phyloP scores from a whole-genome alignment of 2,113 vertebrate species.

The Caloenas nicobarica region DNA sequence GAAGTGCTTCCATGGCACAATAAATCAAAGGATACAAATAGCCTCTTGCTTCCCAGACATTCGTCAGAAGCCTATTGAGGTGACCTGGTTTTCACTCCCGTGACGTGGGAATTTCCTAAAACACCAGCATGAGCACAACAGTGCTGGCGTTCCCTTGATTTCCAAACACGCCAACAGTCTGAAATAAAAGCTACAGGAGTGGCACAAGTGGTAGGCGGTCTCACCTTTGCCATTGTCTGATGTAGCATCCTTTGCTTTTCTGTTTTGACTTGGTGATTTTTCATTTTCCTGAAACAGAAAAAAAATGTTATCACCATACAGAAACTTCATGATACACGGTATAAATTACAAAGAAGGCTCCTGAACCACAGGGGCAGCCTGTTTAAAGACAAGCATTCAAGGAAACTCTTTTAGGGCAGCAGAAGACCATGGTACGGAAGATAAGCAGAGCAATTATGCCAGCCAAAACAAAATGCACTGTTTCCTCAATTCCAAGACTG shows the following conservation, averaged over 20 bases:
- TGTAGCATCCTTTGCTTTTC: constrained; percentile 97
- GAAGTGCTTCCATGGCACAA: background rate
- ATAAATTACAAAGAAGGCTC: background rate
- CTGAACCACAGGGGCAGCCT: background rate
- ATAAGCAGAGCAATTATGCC: background rate
- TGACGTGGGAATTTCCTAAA: background rate
- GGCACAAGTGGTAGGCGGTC: background rate
- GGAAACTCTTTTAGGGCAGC: background rate
- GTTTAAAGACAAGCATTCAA: background rate
- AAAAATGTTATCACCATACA: background rate
- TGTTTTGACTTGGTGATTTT: constrained; percentile 96
- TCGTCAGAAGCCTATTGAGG: background rate
- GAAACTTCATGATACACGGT: background rate
- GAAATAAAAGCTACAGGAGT: background rate
- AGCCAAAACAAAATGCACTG: background rate
- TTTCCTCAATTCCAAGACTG: background rate
- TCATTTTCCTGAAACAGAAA: constrained; percentile 88
- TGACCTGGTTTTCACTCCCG: background rate
- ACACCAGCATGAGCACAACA: background rate
- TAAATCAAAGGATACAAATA: background rate
- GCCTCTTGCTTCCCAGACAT: rapidly evolving
- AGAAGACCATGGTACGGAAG: background rate
- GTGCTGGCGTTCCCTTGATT: rapidly evolving
- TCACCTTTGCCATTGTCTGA: constrained; percentile 96
- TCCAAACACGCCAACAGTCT: background rate